These are phyloP conservation scores for Luehdorfia chinensis DNA, from an alignment of 1,140 invertebrate species.

Conservation along the genomic window DNA sequence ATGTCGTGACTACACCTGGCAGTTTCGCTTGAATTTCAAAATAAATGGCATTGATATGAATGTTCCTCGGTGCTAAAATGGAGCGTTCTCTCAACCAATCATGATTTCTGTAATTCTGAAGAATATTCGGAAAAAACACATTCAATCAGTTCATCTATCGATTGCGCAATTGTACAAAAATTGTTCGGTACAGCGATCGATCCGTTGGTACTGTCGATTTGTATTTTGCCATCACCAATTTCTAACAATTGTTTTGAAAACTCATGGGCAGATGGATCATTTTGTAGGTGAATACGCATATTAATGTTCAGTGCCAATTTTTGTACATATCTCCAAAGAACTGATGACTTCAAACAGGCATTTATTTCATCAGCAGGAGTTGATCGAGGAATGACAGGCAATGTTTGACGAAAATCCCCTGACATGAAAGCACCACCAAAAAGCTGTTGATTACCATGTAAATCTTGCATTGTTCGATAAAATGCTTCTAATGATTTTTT, in stretches of 20 bases:
- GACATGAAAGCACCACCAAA: too few species aligned
- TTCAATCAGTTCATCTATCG: conserved; percentile 17
- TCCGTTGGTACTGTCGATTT: conserved; percentile 18
- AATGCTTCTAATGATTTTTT: conserved; percentile 57
- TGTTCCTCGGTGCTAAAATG: conserved; percentile 17
- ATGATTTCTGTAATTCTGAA: conserved; percentile 18
- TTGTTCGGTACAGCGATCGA: conserved; percentile 18
- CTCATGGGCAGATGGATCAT: conserved; percentile 1
- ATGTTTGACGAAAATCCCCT: conserved; percentile 66
- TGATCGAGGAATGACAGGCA: conserved; percentile 55
- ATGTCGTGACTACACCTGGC: conserved; percentile 18
- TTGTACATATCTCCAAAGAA: conserved; percentile 18
- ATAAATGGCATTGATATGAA: conserved; percentile 1
- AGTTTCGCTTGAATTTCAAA: conserved; percentile 17
- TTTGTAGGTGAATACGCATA: conserved; percentile 14
- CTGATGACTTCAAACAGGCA: conserved; percentile 22
- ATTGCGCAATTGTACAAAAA: conserved; percentile 18
- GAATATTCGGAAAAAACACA: conserved; percentile 21
- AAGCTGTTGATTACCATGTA: conserved; percentile 24
- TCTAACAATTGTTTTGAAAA: conserved; percentile 19
- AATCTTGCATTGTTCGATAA: conserved; percentile 55
- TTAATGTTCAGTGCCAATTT: conserved; percentile 17
- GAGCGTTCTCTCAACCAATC: conserved; percentile 16
- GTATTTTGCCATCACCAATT: conserved; percentile 20
- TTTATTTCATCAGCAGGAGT: conserved; percentile 32